Conservation (phyloP, 2,888 invertebrate genomes). For the Lobophora halterata region DNA sequence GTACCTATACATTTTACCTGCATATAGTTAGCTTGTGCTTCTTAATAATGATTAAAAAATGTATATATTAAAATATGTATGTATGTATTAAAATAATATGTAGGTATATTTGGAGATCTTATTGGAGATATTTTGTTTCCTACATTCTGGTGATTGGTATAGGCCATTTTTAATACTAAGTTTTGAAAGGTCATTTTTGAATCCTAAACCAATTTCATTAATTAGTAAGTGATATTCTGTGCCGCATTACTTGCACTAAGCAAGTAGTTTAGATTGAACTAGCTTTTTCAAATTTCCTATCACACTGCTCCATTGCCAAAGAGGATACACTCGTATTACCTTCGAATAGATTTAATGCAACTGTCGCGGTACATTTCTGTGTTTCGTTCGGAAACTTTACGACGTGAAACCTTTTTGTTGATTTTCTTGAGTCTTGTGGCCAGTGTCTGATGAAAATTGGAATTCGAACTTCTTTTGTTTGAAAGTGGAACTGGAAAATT, state of each 20-base stretch:
- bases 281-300: conserved; percentile 5
- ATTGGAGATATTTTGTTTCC: too few relatives aligned
- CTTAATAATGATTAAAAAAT: too few relatives aligned
- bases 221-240: too few relatives aligned
- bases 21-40: too few relatives aligned
- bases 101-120: too few relatives aligned
- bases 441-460: conserved; percentile 17
- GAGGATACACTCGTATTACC: conserved; percentile 33
- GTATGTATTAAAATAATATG: too few relatives aligned
- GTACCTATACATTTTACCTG: too few relatives aligned
- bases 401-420: conserved; percentile 12
- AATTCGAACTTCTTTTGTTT: conserved; percentile 18
- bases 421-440: conserved; percentile 19
- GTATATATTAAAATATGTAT: too few relatives aligned
- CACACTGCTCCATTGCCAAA: conserved; percentile 24
- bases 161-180: too few relatives aligned
- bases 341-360: conserved; percentile 28
- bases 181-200: too few relatives aligned
- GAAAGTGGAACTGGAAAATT: conserved; percentile 10
- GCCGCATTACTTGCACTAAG: neutral
- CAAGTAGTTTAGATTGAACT: neutral
- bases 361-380: conserved; percentile 27
- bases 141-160: too few relatives aligned
- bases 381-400: conserved; percentile 23
- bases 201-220: too few relatives aligned